Evolutionary conservation across 2,113 vertebrate genomes (phyloP).

Genomic region (Ovis canadensis): DNA sequence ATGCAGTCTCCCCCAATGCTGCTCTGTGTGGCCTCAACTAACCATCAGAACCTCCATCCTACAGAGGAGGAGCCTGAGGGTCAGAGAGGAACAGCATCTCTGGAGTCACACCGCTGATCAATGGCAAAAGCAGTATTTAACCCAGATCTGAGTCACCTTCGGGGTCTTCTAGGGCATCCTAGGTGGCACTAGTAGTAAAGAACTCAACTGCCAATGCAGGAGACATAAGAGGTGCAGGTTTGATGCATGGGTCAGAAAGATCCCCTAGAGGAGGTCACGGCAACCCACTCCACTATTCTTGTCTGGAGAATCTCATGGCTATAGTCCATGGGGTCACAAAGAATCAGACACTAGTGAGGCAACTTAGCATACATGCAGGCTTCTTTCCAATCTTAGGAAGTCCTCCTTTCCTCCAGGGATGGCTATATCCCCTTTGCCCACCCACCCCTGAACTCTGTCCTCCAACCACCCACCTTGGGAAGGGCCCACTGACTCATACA

Average conservation of each 20-base stretch:
- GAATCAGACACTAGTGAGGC: neutral
- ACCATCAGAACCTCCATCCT: fast-evolving
- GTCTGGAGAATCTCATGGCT: neutral
- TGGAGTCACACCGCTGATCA: fast-evolving
- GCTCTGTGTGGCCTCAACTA: neutral
- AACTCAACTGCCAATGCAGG: neutral
- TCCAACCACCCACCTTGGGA: fast-evolving
- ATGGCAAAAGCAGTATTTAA: neutral
- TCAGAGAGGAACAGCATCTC: neutral
- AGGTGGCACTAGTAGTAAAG: neutral
- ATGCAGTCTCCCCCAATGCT: fast-evolving
- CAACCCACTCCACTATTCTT: neutral
- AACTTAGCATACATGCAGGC: neutral
- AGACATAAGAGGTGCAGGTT: neutral
- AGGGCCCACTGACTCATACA: neutral
- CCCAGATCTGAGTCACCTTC: neutral
- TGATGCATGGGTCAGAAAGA: neutral
- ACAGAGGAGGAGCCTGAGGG: neutral
- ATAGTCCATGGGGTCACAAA: neutral
- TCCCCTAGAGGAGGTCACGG: neutral
- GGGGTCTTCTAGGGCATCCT: neutral
- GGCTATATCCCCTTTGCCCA: neutral
- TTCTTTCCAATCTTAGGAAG: neutral
- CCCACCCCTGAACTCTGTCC: neutral
- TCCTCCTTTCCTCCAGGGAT: too few relatives aligned